Conservation (phyloP, 2,888 invertebrate genomes). For the Pheosia gnoma region DNA sequence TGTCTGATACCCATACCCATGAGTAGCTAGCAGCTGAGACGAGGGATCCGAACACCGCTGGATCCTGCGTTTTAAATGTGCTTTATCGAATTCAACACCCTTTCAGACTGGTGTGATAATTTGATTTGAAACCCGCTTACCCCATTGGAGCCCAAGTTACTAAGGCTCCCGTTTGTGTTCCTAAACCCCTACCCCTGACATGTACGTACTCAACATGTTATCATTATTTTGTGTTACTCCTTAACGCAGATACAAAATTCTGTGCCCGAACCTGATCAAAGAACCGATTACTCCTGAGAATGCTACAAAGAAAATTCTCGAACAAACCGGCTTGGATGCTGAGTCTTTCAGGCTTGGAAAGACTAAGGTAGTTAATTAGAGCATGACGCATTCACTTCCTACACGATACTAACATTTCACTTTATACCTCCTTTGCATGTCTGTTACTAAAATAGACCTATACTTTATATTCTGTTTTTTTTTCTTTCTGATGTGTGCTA, state of each 20-base stretch:
- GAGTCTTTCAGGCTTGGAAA: conserved; percentile 98
- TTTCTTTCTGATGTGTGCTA: conserved; percentile 32
- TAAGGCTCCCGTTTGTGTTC: conserved; percentile 66
- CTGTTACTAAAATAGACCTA: conserved; percentile 35
- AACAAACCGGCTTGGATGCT: conserved; percentile 92
- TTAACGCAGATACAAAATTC: conserved; percentile 98
- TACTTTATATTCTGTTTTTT: conserved; percentile 33
- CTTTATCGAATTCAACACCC: conserved; percentile 66
- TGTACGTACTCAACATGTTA: conserved; percentile 56
- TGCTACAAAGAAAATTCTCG: conserved; percentile 93
- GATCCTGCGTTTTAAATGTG: conserved; percentile 58
- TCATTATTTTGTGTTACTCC: conserved; percentile 67
- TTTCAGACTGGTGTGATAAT: conserved; percentile 66
- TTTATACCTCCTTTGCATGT: conserved; percentile 51
- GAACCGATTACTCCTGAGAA: conserved; percentile 89
- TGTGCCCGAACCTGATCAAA: conserved; percentile 95
- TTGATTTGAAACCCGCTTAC: conserved; percentile 57
- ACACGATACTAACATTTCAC: conserved; percentile 50
- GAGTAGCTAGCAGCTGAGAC: conserved; percentile 67
- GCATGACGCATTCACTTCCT: conserved; percentile 53
- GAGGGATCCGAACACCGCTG: conserved; percentile 55
- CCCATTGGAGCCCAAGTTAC: conserved; percentile 66
- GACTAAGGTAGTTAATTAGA: conserved; percentile 92
- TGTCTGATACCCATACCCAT: conserved; percentile 76
- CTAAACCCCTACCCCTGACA: conserved; percentile 42